Percentiles rank a stretch among this genome's conserved stretches.
phyloP scores from a whole-genome alignment of 1,140 invertebrate species.

The Pachypsylla venusta region DNA sequence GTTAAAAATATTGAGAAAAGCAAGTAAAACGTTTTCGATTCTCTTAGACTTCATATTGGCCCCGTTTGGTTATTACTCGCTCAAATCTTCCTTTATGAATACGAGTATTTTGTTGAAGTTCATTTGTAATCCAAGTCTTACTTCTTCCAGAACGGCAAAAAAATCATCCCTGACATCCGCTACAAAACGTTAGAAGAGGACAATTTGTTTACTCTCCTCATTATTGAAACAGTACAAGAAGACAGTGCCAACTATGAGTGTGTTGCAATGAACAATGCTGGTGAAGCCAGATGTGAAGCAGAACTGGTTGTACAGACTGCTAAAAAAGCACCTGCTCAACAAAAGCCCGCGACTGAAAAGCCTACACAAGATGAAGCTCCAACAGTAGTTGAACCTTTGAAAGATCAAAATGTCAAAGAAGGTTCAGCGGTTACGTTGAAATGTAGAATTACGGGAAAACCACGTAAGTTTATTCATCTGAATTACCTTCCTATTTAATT shows the following conservation, averaged over 20 bases:
- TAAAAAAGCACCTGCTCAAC: slow-evolving; percentile 36
- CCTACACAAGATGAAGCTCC: slow-evolving; percentile 69
- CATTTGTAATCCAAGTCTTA: too few species aligned
- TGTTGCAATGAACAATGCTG: slow-evolving; percentile 76
- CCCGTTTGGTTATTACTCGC: too few species aligned
- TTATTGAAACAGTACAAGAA: slow-evolving; percentile 67
- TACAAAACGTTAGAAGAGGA: slow-evolving; percentile 83
- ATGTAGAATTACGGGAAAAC: slow-evolving; percentile 66
- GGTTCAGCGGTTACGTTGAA: slow-evolving; percentile 74
- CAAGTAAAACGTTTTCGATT: too few species aligned
- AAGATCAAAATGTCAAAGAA: slow-evolving; percentile 68
- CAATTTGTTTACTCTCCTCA: slow-evolving; percentile 64
- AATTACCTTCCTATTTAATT: too few species aligned
- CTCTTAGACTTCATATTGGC: too few species aligned
- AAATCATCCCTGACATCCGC: slow-evolving; percentile 66
- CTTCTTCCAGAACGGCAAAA: slow-evolving; percentile 59
- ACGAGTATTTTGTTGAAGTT: too few species aligned
- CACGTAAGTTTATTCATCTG: slow-evolving; percentile 33
- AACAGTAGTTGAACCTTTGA: slow-evolving; percentile 59
- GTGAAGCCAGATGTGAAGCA: slow-evolving; percentile 79
- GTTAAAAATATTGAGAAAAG: too few species aligned
- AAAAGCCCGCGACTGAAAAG: slow-evolving; percentile 39
- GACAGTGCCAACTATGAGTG: slow-evolving; percentile 83
- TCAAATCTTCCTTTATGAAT: too few species aligned
- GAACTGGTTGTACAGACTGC: slow-evolving; percentile 53